phyloP scores from a whole-genome alignment of 2,888 invertebrate species.

The Orthosia gothica region DNA sequence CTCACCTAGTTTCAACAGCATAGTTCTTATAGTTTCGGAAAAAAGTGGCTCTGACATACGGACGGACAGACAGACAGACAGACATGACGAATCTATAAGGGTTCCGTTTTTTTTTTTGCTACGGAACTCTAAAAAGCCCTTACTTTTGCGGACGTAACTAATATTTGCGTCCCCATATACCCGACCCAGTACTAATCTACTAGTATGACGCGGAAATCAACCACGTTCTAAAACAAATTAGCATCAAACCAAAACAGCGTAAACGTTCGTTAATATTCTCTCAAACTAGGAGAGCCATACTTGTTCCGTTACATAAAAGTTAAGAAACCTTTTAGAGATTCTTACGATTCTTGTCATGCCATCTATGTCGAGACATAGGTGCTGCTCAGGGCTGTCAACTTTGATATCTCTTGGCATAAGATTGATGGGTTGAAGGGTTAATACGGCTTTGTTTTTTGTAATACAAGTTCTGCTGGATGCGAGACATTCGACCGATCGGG shows the following conservation, averaged over 20 bases:
- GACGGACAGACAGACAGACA: no score
- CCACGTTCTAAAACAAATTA: conserved; percentile 10
- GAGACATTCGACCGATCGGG: no score
- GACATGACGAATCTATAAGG: no score
- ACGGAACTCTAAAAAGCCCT: no score
- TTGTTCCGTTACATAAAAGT: conserved; percentile 58
- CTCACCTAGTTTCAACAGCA: no score
- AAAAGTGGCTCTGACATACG: no score
- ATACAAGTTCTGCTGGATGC: no score
- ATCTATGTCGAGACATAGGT: conserved; percentile 43
- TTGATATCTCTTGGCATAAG: not conserved
- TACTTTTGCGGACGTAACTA: no score
- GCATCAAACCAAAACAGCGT: conserved; percentile 26
- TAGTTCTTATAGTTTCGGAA: no score
- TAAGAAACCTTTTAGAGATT: conserved; percentile 64
- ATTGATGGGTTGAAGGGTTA: not conserved
- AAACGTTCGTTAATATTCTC: conserved; percentile 52
- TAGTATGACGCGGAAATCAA: conserved; percentile 1
- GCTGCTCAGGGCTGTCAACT: conserved; percentile 37
- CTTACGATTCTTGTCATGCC: conserved; percentile 69
- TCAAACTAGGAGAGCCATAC: conserved; percentile 17
- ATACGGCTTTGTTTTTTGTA: no score
- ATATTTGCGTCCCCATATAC: not conserved
- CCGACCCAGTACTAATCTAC: not conserved
- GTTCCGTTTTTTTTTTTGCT: no score